Evolutionary conservation across 2,888 invertebrate genomes (phyloP), one percentile per base, ranked within the genome.

Genomic region (Agriopis leucophaearia): DNA sequence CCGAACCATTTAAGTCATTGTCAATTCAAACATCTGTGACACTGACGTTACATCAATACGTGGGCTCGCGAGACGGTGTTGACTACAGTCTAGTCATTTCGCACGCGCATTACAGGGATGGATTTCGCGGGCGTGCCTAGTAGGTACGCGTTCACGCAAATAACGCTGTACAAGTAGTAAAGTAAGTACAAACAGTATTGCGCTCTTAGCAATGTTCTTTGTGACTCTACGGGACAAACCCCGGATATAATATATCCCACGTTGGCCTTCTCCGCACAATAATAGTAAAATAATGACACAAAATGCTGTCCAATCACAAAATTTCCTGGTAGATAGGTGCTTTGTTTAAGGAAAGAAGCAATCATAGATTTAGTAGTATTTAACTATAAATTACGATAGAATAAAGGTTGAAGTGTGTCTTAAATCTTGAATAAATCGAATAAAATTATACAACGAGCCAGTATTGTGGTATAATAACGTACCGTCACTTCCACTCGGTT

Each of bases 361-460:
- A 86, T 87, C 80, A 74, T 85, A 83, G 82, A 76, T 74, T 83
- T 85, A 76, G 18, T 59, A 50, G 50, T 16, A 12, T 59, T 71
- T 74, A 77, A 79, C 75, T 74, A 80, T 76, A 82, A 81, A 72
- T 68, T 81, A 78, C 64, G 40, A 66, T 73, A 71, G 64, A 54
- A 72, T 72, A 71, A 79, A 75, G 75, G 76, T 78, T 81, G 79
- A 81, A 80, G 79, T 81, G 84, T 83, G 82, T 85, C 81, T 83
- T 81, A 81, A 73, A 73, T 73, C 70, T 76, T 70, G 63, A 69
- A 74, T 82, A 79, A 81, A 83, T 84, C 81, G 81, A 86, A 80
- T 81, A 79, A 83, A 81, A 79, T 64, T 84, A 83, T 86, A 89
- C 90, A 91, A 91, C 91, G 90, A 91, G 81, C 78, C 64, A 69